Percentiles rank a stretch among this genome's conserved stretches.
Evolutionary conservation across 2,797 vertebrate genomes (phyloP).

Genomic region (Pseudocheirus occidentalis): DNA sequence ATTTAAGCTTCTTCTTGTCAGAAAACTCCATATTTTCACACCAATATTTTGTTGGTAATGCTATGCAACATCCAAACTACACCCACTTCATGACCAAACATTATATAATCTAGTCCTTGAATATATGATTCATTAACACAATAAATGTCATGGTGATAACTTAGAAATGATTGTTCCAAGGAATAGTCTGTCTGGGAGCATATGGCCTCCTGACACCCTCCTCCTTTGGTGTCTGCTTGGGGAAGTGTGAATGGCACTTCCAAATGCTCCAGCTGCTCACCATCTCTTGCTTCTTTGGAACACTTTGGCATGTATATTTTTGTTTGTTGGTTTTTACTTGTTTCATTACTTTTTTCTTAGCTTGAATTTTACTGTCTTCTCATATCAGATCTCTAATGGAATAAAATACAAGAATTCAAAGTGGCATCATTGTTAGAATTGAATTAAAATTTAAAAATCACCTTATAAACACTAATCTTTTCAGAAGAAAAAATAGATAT

Average conservation of each 20-base stretch:
- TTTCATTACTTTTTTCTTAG: background rate
- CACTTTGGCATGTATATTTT: background rate
- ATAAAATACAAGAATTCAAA: background rate
- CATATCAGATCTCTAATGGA: background rate
- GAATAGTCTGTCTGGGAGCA: background rate
- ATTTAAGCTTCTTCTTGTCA: background rate
- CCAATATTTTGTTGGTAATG: background rate
- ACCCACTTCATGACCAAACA: background rate
- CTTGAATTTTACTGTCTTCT: background rate
- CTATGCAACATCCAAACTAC: background rate
- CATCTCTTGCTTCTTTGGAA: background rate
- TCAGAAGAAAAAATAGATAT: background rate
- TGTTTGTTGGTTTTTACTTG: background rate
- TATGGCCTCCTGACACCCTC: background rate
- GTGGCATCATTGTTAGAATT: background rate
- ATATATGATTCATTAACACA: background rate
- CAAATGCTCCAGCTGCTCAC: background rate
- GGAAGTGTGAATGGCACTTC: background rate
- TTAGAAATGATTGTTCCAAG: background rate
- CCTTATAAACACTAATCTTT: background rate
- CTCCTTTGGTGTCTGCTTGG: background rate
- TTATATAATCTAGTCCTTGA: background rate
- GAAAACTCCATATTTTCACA: background rate
- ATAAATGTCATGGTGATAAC: background rate
- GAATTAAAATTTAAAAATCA: background rate